Percentiles rank a stretch among this genome's conserved stretches.
phyloP scores from a whole-genome alignment of 2,888 invertebrate species.

The Agrilus cyanescens region DNA sequence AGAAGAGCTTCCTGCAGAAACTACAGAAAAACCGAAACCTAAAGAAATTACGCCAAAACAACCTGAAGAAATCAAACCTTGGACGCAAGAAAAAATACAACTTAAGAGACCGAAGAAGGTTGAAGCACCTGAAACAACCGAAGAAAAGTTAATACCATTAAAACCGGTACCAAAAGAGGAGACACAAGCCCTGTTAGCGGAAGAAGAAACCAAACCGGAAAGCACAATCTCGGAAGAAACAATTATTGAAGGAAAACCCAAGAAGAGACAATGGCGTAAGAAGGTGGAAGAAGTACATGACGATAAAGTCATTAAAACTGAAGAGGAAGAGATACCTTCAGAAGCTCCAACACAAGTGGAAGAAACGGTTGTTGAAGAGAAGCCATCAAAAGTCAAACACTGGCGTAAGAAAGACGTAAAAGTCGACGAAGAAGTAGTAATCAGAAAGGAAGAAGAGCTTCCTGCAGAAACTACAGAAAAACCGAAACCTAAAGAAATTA shows the following conservation, averaged over 20 bases:
- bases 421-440: conserved; percentile 14
- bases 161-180: conserved; percentile 1
- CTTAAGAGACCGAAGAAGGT: conserved; percentile 1
- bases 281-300: conserved; percentile 10
- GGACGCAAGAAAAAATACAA: neutral
- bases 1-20: conserved; percentile 21
- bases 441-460: conserved; percentile 21
- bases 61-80: conserved; percentile 25
- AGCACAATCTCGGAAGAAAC: neutral
- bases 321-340: conserved; percentile 32
- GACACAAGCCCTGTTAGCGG: neutral
- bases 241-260: conserved; percentile 9
- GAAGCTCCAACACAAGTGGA: conserved; percentile 42
- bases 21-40: no score
- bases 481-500: no score
- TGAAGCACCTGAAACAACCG: conserved; percentile 3
- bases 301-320: conserved; percentile 22
- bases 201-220: conserved; percentile 1
- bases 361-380: conserved; percentile 45
- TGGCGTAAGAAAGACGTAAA: conserved; percentile 3
- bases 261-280: conserved; percentile 6
- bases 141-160: neutral
- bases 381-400: conserved; percentile 19
- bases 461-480: conserved; percentile 4
- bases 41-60: no score